These are phyloP conservation scores for Diprion similis DNA, from an alignment of 1,140 invertebrate genomes.

Conservation along the genomic window DNA sequence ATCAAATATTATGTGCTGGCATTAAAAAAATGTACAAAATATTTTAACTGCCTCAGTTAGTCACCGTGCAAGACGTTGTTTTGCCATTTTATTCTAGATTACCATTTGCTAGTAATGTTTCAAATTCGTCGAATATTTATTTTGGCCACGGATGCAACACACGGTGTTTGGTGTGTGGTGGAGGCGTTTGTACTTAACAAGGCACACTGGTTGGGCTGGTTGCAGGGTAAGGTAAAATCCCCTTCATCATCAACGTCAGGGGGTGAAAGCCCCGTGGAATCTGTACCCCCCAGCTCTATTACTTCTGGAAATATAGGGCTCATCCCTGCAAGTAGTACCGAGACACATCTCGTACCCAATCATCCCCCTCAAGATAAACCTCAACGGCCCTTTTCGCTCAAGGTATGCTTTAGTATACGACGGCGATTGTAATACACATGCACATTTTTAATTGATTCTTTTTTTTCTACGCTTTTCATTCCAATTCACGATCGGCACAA, in stretches of 20 bases:
- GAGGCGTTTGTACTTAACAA: slow-evolving; percentile 58
- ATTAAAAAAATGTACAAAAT: no score
- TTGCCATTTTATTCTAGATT: slow-evolving; percentile 36
- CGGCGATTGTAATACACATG: background rate
- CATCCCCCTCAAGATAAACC: slow-evolving; percentile 63
- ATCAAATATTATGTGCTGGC: no score
- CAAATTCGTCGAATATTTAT: background rate
- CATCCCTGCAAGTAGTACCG: slow-evolving; percentile 48
- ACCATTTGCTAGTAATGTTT: slow-evolving; percentile 15
- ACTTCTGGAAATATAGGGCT: slow-evolving; percentile 52
- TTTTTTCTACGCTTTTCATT: background rate
- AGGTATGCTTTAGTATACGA: slow-evolving; percentile 60
- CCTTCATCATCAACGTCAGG: slow-evolving; percentile 63
- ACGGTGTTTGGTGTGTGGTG: slow-evolving; percentile 41
- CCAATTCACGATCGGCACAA: background rate
- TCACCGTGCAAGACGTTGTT: no score
- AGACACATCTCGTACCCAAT: slow-evolving; percentile 52
- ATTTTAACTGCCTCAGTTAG: no score
- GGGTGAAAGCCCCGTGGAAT: slow-evolving; percentile 62
- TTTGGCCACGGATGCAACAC: slow-evolving; percentile 29
- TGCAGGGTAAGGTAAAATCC: slow-evolving; percentile 73
- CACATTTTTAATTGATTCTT: background rate
- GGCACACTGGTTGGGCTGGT: slow-evolving; percentile 64
- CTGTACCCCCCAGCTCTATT: slow-evolving; percentile 58
- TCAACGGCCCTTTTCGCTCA: slow-evolving; percentile 70